Base-by-base conservation (phyloP, 1,140 invertebrate genomes). In the Anadara kagoshimensis region DNA sequence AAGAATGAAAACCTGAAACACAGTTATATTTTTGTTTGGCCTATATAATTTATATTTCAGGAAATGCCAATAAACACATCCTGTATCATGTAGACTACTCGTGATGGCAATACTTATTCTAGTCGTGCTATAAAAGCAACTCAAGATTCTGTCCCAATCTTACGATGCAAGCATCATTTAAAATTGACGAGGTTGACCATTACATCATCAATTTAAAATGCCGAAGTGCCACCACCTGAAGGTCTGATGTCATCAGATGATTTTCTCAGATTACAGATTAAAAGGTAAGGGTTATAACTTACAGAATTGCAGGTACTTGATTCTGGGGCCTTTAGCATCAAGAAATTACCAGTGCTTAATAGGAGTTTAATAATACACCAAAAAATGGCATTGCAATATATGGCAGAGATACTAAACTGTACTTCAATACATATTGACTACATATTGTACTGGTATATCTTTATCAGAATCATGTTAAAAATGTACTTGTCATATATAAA, bases 81-180 rank as follows among this genome's bases (percentile, higher is more conserved):
- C 61, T 89, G 24, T 89, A 88, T 67, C 80, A 83, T 65, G 86
- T 89, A 41, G 87, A 89, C 49, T 18, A 83, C 86, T 10, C 69
- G 88, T 41, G 88, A 89, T 79, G 88, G 88, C 14, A 63, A 74
- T 20, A 87, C 85, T 20, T 89, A 88, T 73, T 79, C 80, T 45
- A 83, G 81, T 69, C 80, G 88, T 11, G 69, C 78, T 41, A 83
- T 89, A 22, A 89, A 88, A 58, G 88, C 88, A 12, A 80, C 83
- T 26, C 88, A 89, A 64, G 78, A 85, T 49, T 86, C 86, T 24
- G 57, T 80, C 8, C 71, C 83, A 22, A 87, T 89, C 16, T 88
- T 69, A 83, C 86, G 14, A 85, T 86, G 78, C 86, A 88, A 70
- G 80, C 87, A 22, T 88, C 87, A 16, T 89, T 87, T 70, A 88